Evolutionary conservation across 2,888 invertebrate genomes (phyloP), one percentile per base, ranked within the genome.

Genomic region (Heliconius sara): DNA sequence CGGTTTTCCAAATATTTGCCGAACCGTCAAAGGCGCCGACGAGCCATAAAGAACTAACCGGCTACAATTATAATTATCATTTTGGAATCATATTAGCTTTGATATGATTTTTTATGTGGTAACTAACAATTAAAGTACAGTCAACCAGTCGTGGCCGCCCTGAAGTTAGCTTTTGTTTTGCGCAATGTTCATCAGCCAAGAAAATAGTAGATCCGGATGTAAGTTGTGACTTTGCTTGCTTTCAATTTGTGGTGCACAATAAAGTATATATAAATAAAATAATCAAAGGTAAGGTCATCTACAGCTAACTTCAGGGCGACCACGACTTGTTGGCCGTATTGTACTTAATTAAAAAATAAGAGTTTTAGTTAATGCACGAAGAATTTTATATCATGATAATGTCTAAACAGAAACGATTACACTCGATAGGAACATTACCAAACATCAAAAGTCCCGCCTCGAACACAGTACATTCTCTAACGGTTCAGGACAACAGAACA

Each of bases 1-100:
- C 92, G 87, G 89, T 91, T 92, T 90, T 88, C 91, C 92, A 95
- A 95, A 95, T 93, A 94, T 95, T 95, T 92, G 91, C 88, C 88
- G 82, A 83, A 86, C 57, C 84, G 91, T 91, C 95, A 95, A 95
- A 94, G 92, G 89, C 88, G 89, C 93, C 95, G 94, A 89, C 88
- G 83, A 85, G 88, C 83, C 86, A 87, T 84, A 84, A 86, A 83
- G 88, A 78, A 68, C 76, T 57, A 74, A 74, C 81, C 87, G 89
- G 89, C 92, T 93, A 93, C 81, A 81, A 83, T 79, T 81, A 80
- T 81, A 76, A 83, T 79, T 63, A 81, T 82, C 81, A 73, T 74
- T 74, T 43, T 74, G 65, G 34, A 43, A 19, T 63, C 63, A 39
- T 75, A 60, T 73, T 30, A 60, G 57, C 57, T 13, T 34, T 13